Evolutionary conservation across 2,888 invertebrate species (phyloP).

Genomic region (Coleophora flavipennella): DNA sequence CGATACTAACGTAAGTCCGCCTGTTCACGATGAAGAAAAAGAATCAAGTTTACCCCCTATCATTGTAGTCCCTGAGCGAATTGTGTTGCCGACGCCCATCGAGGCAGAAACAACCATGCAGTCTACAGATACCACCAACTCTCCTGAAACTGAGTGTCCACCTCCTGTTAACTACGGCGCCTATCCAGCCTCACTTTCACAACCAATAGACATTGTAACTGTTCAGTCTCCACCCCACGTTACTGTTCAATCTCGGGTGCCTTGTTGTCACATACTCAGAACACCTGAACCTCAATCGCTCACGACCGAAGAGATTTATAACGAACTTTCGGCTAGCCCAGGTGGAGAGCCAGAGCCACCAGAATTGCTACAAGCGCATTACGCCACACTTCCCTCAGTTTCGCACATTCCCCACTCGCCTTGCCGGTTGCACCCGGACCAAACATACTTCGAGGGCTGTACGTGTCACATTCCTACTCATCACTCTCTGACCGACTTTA

Average conservation of each 20-base stretch:
- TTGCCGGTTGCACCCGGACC: conserved; percentile 58
- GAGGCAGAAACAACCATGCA: conserved; percentile 64
- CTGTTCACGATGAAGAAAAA: conserved; percentile 32
- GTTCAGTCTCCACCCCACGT: conserved; percentile 15
- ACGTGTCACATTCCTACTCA: conserved; percentile 18
- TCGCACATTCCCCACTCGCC: conserved; percentile 65
- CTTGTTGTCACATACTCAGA: conserved; percentile 49
- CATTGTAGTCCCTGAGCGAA: conserved; percentile 50
- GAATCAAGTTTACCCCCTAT: conserved; percentile 45
- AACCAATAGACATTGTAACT: conserved; percentile 16
- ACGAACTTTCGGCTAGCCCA: conserved; percentile 51
- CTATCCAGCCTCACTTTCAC: conserved; percentile 34
- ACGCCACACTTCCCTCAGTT: conserved; percentile 54
- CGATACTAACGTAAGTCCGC: conserved; percentile 53
- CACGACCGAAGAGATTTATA: conserved; percentile 37
- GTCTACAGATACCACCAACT: conserved; percentile 54
- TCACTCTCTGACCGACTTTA: conserved; percentile 47
- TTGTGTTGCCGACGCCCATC: conserved; percentile 49
- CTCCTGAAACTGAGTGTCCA: conserved; percentile 53
- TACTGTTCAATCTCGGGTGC: conserved; percentile 45
- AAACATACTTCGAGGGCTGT: conserved; percentile 29
- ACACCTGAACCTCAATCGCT: conserved; percentile 30
- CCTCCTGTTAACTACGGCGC: conserved; percentile 65
- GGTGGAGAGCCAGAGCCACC: conserved; percentile 47
- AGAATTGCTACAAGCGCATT: conserved; percentile 59